Percentiles rank a stretch among this genome's conserved stretches.
These are phyloP conservation scores for Chironex yamaguchii DNA, from an alignment of 30 jellyfish, hydroid and myxozoan species.

Conservation along the genomic window DNA sequence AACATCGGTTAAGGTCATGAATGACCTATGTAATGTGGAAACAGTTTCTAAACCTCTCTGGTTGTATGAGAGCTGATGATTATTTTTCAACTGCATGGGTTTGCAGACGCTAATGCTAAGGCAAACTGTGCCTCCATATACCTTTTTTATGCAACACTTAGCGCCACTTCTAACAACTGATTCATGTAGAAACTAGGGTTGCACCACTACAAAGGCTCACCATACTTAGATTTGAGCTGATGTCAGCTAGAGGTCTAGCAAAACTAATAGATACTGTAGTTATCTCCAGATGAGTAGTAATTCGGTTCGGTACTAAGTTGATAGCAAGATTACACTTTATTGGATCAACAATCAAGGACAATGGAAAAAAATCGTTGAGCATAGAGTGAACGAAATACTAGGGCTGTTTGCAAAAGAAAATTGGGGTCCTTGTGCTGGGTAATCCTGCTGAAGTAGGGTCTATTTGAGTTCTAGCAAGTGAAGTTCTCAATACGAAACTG, in stretches of 20 bases:
- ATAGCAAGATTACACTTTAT: slow-evolving; percentile 54
- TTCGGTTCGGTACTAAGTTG: slow-evolving; percentile 16
- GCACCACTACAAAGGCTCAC: slow-evolving; percentile 29
- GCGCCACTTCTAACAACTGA: neutral
- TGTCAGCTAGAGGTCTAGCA: slow-evolving; percentile 17
- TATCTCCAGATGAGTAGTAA: neutral
- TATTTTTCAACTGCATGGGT: slow-evolving; percentile 5
- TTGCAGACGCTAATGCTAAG: neutral
- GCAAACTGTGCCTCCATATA: slow-evolving; percentile 23
- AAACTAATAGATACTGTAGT: slow-evolving; percentile 9
- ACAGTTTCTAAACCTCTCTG: too few species aligned
- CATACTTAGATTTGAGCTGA: slow-evolving; percentile 30
- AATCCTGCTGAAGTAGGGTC: slow-evolving; percentile 23
- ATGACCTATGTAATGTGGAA: too few species aligned
- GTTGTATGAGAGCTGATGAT: too few species aligned
- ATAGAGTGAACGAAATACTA: slow-evolving; percentile 42
- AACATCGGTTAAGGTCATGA: too few species aligned
- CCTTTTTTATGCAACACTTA: neutral
- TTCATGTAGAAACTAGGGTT: slow-evolving; percentile 18
- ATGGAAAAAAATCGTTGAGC: slow-evolving; percentile 39
- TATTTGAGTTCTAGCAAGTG: neutral
- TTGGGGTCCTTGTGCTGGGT: slow-evolving; percentile 47
- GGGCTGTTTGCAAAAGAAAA: neutral
- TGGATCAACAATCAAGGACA: slow-evolving; percentile 29
- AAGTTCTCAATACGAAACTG: neutral